Percentiles rank a stretch among this genome's conserved stretches.
Evolutionary conservation across 1,140 invertebrate species (phyloP).

Genomic region (Musca vetustissima): DNA sequence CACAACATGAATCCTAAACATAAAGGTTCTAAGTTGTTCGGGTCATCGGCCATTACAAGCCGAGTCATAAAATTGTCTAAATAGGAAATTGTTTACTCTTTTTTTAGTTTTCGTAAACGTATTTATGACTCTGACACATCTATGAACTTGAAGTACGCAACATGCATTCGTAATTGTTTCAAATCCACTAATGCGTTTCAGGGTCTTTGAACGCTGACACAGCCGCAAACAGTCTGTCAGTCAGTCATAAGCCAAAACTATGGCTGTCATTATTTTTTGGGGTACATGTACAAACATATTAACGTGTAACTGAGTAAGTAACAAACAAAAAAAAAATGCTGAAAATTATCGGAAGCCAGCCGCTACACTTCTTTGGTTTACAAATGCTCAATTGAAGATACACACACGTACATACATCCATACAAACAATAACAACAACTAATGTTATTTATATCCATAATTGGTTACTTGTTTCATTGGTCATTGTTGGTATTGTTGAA

Average conservation of each 20-base stretch:
- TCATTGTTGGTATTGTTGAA: neutral
- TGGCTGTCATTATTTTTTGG: no score
- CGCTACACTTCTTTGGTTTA: neutral
- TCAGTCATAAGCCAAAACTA: neutral
- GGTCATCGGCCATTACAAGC: no score
- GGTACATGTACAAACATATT: no score
- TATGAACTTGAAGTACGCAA: slow-evolving; percentile 15
- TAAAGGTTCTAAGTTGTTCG: no score
- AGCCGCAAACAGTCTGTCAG: no score
- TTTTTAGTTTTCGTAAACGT: no score
- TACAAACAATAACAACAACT: no score
- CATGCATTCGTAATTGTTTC: slow-evolving; percentile 3
- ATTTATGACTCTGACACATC: neutral
- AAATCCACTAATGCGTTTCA: slow-evolving; percentile 12
- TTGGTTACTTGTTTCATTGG: no score
- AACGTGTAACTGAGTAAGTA: neutral
- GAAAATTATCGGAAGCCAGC: neutral
- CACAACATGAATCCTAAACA: no score
- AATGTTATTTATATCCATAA: no score
- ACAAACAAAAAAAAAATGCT: slow-evolving; percentile 1
- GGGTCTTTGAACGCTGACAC: slow-evolving; percentile 10
- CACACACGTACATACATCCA: neutral
- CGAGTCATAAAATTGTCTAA: no score
- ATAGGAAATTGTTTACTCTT: no score
- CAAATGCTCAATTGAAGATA: neutral